Evolutionary conservation across 64 coral and sea anemone species (phyloP).

Genomic region (Dendrophyllia cribrosa): DNA sequence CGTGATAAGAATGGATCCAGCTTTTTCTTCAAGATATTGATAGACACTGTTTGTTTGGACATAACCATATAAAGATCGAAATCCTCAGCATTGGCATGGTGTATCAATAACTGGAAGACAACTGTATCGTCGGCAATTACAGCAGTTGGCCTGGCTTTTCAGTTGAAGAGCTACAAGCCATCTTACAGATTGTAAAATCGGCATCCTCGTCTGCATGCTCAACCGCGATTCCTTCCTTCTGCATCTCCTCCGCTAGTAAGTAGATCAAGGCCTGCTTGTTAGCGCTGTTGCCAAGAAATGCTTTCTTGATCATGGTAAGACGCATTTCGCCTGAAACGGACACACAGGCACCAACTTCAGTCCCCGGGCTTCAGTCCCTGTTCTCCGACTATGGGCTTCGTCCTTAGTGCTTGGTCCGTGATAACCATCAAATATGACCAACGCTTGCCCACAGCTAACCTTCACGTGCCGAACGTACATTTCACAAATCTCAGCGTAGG

Average conservation of each 20-base stretch:
- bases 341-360: slow-evolving; percentile 20
- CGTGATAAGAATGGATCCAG: slow-evolving; percentile 15
- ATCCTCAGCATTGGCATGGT: not conserved
- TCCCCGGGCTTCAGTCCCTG: too few relatives aligned
- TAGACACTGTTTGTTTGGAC: not conserved
- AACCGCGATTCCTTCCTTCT: not conserved
- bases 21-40: slow-evolving; percentile 15
- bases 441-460: not conserved
- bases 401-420: slow-evolving; percentile 62
- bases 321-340: slow-evolving; percentile 25
- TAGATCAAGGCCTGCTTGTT: slow-evolving; percentile 42
- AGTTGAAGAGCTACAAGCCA: not conserved
- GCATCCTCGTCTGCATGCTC: too few relatives aligned
- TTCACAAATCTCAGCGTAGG: slow-evolving; percentile 32
- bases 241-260: slow-evolving; percentile 10
- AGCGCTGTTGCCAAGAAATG: slow-evolving; percentile 1
- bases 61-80: not conserved
- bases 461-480: slow-evolving; percentile 40
- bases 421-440: slow-evolving; percentile 56
- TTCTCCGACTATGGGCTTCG: slow-evolving; percentile 36
- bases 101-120: not conserved
- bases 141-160: not conserved
- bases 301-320: slow-evolving; percentile 47
- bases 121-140: not conserved
- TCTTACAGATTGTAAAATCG: not conserved